Base-by-base conservation (phyloP, 2,888 invertebrate genomes). In the Morpho achilles region DNA sequence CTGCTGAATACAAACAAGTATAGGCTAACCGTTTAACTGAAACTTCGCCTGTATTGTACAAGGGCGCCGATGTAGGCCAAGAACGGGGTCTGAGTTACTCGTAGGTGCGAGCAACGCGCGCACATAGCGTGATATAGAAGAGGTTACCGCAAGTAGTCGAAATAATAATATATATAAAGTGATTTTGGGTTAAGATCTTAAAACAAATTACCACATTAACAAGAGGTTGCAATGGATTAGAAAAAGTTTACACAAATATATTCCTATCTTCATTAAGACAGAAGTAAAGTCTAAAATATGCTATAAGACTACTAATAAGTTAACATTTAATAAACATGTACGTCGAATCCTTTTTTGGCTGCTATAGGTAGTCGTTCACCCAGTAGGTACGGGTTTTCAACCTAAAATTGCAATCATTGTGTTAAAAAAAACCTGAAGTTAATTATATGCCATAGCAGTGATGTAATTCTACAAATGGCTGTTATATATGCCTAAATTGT, bases 331-430 rank as follows among this genome's bases (percentile, higher is more conserved):
- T 76, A 85, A 51, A 79, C 67, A 62, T 77, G 82, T 60, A 96
- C 93, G 74, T 95, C 93, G 77, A 94, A 95, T 71, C 97, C 97
- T 85, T 98, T 98, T 84, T 98, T 98, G 58, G 98, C 98, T 45
- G 97, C 97, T 64, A 97, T 95, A 8, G 97, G 97, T 64, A 98
- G 91, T 71, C 96, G 95, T 74, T 97, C 96, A 45, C 97, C 98
- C 70, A 92, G 92, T 71, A 98, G 91, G 76, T 93, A 98, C 8
- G 98, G 98, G 87, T 98, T 98, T 65, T 91, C 87, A 65, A 92
- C 91, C 95, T 95, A 91, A 67, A 93, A 66, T 61, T 52, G 47
- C 53, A 62, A 59, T 50, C 46, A 22, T 47, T 51, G 9, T 39
- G 41, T 48, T 54, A 52, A 46, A 43, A 53, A 41, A 41, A 52